phyloP scores from a whole-genome alignment of 2,113 vertebrate genomes.

The Salvelinus sp. region DNA sequence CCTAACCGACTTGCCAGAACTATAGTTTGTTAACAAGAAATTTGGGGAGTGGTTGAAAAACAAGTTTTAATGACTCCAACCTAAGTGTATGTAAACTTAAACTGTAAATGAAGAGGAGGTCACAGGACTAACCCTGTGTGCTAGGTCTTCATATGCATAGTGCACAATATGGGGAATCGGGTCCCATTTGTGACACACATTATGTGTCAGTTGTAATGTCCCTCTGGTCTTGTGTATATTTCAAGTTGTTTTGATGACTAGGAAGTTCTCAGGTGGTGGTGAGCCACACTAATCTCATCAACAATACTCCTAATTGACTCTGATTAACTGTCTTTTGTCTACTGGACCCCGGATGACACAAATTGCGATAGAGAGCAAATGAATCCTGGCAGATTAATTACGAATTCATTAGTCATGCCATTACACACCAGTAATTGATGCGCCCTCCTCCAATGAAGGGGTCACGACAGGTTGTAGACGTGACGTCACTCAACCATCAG shows the following conservation, averaged over 20 bases:
- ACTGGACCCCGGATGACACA: conserved; percentile 29
- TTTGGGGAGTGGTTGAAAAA: no score
- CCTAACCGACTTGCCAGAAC: no score
- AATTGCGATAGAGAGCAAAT: conserved; percentile 49
- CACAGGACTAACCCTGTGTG: no score
- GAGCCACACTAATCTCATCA: conserved; percentile 28
- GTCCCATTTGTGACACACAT: no score
- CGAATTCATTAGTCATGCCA: conserved; percentile 51
- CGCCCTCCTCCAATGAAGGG: not conserved
- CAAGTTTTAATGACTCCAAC: no score
- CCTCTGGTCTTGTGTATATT: conserved; percentile 5
- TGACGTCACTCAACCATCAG: not conserved
- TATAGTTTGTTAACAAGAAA: no score
- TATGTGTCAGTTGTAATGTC: not conserved
- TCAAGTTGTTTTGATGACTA: conserved; percentile 16
- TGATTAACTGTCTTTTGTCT: conserved; percentile 52
- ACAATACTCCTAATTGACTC: conserved; percentile 50
- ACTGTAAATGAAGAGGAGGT: no score
- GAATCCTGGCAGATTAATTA: conserved; percentile 54
- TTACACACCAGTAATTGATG: conserved; percentile 23
- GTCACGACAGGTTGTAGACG: conserved; percentile 9
- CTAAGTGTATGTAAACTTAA: no score
- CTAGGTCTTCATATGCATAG: no score
- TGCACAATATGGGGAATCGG: no score
- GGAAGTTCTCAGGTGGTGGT: conserved; percentile 17